Evolutionary conservation across 2,888 invertebrate genomes (phyloP).

Genomic region (Disparrhopalites patrizii): DNA sequence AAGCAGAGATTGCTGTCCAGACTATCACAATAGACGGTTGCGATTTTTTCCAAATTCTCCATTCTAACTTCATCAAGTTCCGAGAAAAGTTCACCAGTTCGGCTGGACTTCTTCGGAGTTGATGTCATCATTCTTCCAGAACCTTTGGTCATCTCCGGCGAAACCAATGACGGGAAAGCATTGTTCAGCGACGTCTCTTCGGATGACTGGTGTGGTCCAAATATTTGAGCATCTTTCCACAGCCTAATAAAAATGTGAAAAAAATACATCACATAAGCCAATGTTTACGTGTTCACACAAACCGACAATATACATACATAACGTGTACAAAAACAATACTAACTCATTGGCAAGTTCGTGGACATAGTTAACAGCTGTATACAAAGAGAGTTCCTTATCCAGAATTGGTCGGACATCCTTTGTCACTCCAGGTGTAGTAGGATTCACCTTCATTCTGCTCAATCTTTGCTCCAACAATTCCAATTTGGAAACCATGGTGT

Average conservation of each 20-base stretch:
- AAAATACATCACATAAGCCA: not conserved
- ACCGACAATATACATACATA: not conserved
- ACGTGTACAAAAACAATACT: not conserved
- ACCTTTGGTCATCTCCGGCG: not conserved
- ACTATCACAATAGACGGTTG: conserved; percentile 31
- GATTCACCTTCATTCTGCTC: not conserved
- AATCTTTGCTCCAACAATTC: conserved; percentile 13
- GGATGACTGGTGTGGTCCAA: conserved; percentile 13
- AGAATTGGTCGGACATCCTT: not conserved
- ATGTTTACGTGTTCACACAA: no score
- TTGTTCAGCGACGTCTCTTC: not conserved
- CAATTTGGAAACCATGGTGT: conserved; percentile 4
- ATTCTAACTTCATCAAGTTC: not conserved
- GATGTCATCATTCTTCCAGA: not conserved
- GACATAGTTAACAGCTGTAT: conserved; percentile 15
- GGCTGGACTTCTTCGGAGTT: not conserved
- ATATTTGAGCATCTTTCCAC: conserved; percentile 25
- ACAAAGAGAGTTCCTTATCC: not conserved
- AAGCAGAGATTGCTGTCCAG: conserved; percentile 37
- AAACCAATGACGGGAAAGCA: not conserved
- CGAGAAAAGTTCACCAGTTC: not conserved
- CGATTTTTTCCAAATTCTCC: conserved; percentile 10
- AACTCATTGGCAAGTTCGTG: conserved; percentile 22
- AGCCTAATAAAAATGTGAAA: not conserved
- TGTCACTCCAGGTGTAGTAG: not conserved